A percentile compares a stretch with the other conserved stretches of the same genome.
Evolutionary conservation across 2,888 invertebrate genomes (phyloP).

Genomic region (Gymnoscelis rufifasciata): DNA sequence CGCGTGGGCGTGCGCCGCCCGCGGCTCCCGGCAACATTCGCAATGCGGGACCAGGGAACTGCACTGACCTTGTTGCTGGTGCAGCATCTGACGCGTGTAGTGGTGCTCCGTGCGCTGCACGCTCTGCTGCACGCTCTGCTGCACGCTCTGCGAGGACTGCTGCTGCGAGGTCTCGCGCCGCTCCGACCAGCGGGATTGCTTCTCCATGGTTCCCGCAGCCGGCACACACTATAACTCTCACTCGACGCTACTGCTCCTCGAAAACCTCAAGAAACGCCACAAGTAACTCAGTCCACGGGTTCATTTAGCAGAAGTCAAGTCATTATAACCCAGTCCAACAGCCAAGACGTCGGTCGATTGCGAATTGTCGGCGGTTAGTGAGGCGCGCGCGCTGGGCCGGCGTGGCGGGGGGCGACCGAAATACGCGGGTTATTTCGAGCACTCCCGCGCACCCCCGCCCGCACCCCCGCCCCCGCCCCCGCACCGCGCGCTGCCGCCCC

Average conservation of each 20-base stretch:
- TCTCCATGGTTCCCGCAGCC: conserved; percentile 82
- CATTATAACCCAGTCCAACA: conserved; percentile 85
- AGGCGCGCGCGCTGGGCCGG: conserved; percentile 49
- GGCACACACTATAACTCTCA: conserved; percentile 75
- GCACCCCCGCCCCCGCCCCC: conserved; percentile 37
- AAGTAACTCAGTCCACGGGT: conserved; percentile 77
- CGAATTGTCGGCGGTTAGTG: conserved; percentile 94
- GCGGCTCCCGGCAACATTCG: conserved; percentile 43
- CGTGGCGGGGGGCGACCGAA: conserved; percentile 60
- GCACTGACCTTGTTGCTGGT: conserved; percentile 77
- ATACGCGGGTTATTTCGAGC: conserved; percentile 75
- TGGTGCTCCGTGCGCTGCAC: conserved; percentile 81
- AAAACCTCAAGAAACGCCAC: conserved; percentile 66
- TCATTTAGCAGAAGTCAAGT: conserved; percentile 87
- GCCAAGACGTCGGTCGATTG: conserved; percentile 96
- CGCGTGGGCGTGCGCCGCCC: conserved; percentile 53
- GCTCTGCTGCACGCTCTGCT: conserved; percentile 61
- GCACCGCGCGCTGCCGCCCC: conserved; percentile 24
- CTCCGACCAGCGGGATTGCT: conserved; percentile 81
- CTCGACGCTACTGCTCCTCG: conserved; percentile 70
- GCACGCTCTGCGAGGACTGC: conserved; percentile 51
- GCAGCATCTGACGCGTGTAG: conserved; percentile 87
- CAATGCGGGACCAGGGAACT: conserved; percentile 27
- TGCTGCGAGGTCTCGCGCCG: conserved; percentile 65
- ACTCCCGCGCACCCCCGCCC: conserved; percentile 54